Base-by-base conservation (phyloP, 2,888 invertebrate species). In the Dynastes grantii region DNA sequence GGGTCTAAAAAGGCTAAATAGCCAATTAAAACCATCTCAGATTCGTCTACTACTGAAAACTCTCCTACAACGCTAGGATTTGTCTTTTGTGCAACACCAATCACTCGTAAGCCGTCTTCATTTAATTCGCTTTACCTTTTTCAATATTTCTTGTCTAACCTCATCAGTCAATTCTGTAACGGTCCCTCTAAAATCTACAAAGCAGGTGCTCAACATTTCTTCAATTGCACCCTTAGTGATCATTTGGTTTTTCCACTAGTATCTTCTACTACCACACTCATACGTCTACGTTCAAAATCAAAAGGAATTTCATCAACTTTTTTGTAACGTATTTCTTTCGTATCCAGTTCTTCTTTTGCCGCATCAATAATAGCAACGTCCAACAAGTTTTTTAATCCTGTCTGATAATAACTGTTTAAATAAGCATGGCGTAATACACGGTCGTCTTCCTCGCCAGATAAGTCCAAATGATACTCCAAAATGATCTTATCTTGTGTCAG, bases 251-350 rank as follows among this genome's bases (percentile, higher is more conserved):
- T 55, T 11, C 55, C 55, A 4, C 3, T 55, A n/a, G 3, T n/a
- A 13, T 55, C 55, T 13, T n/a, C n/a, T 9, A 55, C 4, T 9
- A 55, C 55, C 5, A 55, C 55, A n/a, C 55, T 55, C 55, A 55
- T 55, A 9, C 55, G 5, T 5, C 55, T 5, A 4, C 55, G 13
- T 5, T 11, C 4, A 55, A 55, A 55, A 55, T 55, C 55, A 13
- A 55, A 55, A 55, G 55, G 55, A n/a, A 55, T 55, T 55, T 55
- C 55, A 13, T 55, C 55, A n/a, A n/a, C 55, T 55, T 16, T 55
- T n/a, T 11, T 55, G 55, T 5, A 55, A 55, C 8, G 5, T n/a
- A 55, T 9, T 9, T 55, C n/a, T 3, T 13, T n/a, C 16, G 13
- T 16, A 55, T 16, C n/a, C n/a, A n/a, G n/a, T 55, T 55, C 13